Evolutionary conservation across 2,113 vertebrate species (phyloP).

Genomic region (Vicugna pacos): DNA sequence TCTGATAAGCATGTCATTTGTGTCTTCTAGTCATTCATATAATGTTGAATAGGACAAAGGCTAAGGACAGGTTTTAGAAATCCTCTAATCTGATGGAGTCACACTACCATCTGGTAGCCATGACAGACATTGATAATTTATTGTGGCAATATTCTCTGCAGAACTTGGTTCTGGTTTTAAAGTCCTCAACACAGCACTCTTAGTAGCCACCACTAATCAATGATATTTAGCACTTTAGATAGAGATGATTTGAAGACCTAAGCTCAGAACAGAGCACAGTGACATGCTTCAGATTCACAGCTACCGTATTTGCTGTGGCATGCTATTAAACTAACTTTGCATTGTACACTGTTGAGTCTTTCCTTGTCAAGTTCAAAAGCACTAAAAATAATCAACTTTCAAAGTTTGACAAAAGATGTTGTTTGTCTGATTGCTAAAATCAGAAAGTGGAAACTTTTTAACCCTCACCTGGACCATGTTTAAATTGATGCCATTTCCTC

Average conservation of each 20-base stretch:
- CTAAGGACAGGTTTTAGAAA: conserved; percentile 25
- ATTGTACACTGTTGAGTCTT: background rate
- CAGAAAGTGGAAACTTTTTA: background rate
- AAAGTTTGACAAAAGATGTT: background rate
- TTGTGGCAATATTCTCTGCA: background rate
- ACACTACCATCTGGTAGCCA: background rate
- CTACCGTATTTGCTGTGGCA: background rate
- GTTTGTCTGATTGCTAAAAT: background rate
- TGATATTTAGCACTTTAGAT: background rate
- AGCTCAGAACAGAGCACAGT: background rate
- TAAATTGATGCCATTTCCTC: background rate
- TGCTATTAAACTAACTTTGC: background rate
- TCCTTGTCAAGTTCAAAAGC: background rate
- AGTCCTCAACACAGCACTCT: background rate
- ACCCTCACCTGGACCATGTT: background rate
- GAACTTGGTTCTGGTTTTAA: background rate
- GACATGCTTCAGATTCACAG: background rate
- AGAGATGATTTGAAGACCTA: background rate
- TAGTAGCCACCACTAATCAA: background rate
- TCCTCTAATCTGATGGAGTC: background rate
- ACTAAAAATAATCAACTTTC: conserved; percentile 27
- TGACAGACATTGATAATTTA: conserved; percentile 23
- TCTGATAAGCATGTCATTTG: background rate
- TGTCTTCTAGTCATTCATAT: background rate
- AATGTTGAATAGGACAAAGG: background rate